A percentile compares a stretch with the other conserved stretches of the same genome.
phyloP scores from a whole-genome alignment of 1,140 invertebrate genomes.

The Brachionus paranguensis region DNA sequence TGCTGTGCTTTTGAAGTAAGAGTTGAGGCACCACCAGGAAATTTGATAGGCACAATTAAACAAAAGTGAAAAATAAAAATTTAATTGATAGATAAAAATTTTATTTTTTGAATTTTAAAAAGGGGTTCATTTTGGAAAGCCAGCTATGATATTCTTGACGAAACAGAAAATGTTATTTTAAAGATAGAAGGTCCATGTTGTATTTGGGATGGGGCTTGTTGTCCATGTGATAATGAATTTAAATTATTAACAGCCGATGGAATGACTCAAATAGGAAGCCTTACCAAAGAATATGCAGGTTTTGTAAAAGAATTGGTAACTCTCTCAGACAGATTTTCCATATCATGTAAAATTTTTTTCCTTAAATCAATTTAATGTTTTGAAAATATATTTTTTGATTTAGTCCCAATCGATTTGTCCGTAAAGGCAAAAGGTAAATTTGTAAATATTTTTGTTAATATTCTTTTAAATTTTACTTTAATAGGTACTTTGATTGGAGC shows the following conservation, averaged over 20 bases:
- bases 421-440: constrained; percentile 18
- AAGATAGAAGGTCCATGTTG: constrained; percentile 28
- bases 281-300: constrained; percentile 22
- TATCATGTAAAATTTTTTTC: no score
- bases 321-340: not conserved
- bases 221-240: constrained; percentile 39
- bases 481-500: constrained; percentile 7
- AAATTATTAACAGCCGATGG: constrained; percentile 7
- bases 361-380: no score
- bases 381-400: no score
- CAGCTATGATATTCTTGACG: constrained; percentile 20
- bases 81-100: not conserved
- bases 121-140: constrained; percentile 27
- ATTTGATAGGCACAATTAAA: constrained; percentile 39
- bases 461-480: no score
- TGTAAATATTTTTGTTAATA: no score
- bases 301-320: constrained; percentile 16
- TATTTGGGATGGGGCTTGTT: constrained; percentile 30
- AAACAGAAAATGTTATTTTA: not conserved
- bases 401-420: constrained; percentile 45
- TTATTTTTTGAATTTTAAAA: not conserved
- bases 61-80: constrained; percentile 30
- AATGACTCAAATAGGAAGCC: not conserved
- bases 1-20: constrained; percentile 36
- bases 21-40: constrained; percentile 41